Percentiles rank a stretch among this genome's conserved stretches.
Conservation (phyloP, 2,797 vertebrate species). For the Enteromius unitaeniatus region DNA sequence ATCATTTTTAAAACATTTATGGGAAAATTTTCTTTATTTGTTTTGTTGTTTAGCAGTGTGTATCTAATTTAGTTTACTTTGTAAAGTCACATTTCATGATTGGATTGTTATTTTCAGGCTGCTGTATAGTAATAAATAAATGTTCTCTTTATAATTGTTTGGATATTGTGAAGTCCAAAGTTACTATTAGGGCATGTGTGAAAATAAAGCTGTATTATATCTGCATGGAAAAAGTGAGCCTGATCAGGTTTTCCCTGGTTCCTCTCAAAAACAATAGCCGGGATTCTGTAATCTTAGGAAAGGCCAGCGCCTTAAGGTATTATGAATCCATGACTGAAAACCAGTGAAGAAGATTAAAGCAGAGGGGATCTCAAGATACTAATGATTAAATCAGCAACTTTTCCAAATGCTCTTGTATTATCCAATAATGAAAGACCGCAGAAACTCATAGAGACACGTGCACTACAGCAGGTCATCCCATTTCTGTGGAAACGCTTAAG, state of each 20-base stretch:
- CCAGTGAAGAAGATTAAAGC: conserved; percentile 13
- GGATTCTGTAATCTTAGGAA: conserved; percentile 66
- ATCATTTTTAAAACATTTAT: neutral
- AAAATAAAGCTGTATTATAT: conserved; percentile 1
- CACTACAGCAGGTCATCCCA: neutral
- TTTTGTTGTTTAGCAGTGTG: neutral
- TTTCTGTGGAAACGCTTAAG: neutral
- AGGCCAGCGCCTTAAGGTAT: conserved; percentile 15
- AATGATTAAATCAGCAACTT: neutral
- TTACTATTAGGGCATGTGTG: conserved; percentile 1
- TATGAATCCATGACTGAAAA: conserved; percentile 31
- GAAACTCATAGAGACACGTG: neutral
- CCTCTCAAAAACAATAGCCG: conserved; percentile 66
- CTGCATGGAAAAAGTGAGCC: conserved; percentile 53
- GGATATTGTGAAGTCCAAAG: neutral
- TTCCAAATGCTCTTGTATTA: neutral
- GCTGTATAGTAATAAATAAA: neutral
- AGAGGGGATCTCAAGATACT: neutral
- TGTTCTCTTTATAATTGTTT: neutral
- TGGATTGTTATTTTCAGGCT: neutral
- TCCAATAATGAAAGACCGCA: neutral
- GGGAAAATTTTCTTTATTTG: neutral
- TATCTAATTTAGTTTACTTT: neutral
- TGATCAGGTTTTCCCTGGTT: conserved; percentile 62
- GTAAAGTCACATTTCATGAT: neutral